Conservation (phyloP, 2,888 invertebrate genomes). For the Beris chalybata region DNA sequence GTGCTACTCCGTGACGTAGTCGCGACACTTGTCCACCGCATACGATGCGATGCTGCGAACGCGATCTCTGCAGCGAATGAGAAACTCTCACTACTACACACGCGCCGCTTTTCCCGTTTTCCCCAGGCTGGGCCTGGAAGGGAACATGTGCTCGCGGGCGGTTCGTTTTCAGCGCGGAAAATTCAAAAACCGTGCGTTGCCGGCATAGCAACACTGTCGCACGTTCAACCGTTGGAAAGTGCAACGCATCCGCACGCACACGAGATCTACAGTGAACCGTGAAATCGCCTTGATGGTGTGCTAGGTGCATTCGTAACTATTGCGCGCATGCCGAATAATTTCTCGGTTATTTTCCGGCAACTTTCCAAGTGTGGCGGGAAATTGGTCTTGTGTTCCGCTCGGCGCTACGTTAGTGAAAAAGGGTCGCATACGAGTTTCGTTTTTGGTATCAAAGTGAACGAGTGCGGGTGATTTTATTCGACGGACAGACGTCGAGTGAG, state of each 20-base stretch:
- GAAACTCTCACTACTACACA: slow-evolving; percentile 1
- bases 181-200: slow-evolving; percentile 7
- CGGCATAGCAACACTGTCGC: slow-evolving; percentile 10
- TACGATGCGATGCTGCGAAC: no score
- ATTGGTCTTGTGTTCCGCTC: background rate
- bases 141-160: slow-evolving; percentile 23
- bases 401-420: slow-evolving; percentile 2
- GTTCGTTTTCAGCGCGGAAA: background rate
- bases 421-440: slow-evolving; percentile 24
- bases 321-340: slow-evolving; percentile 1
- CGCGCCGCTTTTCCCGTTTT: background rate
- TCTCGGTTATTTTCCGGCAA: slow-evolving; percentile 10
- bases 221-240: slow-evolving; percentile 25
- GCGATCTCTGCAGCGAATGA: slow-evolving; percentile 10
- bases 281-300: slow-evolving; percentile 14
- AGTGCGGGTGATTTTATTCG: slow-evolving; percentile 34
- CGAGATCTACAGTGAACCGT: slow-evolving; percentile 2
- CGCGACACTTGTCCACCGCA: no score
- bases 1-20: no score
- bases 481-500: slow-evolving; percentile 36
- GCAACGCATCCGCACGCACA: slow-evolving; percentile 6
- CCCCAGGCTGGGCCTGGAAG: slow-evolving; percentile 15
- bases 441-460: slow-evolving; percentile 26
- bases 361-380: slow-evolving; percentile 28
- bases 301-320: background rate